phyloP scores from a whole-genome alignment of 1,140 invertebrate genomes.

The Eumeta japonica region DNA sequence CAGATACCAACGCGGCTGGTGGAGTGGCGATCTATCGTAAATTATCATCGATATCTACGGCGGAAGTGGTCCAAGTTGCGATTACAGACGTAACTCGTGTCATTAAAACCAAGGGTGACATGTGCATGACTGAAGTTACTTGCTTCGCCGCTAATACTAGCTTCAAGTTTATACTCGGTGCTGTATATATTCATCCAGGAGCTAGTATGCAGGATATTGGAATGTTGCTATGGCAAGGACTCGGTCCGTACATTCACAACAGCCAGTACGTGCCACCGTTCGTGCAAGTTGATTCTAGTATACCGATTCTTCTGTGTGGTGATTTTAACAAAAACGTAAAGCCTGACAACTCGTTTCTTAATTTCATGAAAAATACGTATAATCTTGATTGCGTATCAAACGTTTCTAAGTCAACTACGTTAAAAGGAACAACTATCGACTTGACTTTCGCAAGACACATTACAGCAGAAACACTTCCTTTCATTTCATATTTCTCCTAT shows the following conservation, averaged over 20 bases:
- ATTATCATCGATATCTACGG: conserved; percentile 20
- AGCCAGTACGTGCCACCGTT: conserved; percentile 20
- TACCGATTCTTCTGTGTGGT: conserved; percentile 17
- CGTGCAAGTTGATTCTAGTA: conserved; percentile 15
- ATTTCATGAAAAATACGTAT: too few species aligned
- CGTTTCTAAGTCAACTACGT: too few species aligned
- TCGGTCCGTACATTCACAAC: conserved; percentile 16
- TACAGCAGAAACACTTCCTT: too few species aligned
- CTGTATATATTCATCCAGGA: conserved; percentile 22
- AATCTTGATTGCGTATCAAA: too few species aligned
- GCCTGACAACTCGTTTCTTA: conserved; percentile 11
- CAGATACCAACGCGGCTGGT: conserved; percentile 16
- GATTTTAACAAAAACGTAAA: conserved; percentile 16
- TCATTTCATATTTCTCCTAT: too few species aligned
- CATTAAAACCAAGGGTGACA: conserved; percentile 17
- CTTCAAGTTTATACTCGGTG: conserved; percentile 18
- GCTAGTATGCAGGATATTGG: conserved; percentile 13
- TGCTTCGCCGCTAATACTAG: conserved; percentile 19
- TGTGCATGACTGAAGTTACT: conserved; percentile 19
- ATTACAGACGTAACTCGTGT: conserved; percentile 13
- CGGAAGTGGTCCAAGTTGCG: conserved; percentile 14
- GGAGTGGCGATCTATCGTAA: conserved; percentile 18
- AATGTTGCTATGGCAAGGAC: conserved; percentile 15
- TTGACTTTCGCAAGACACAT: too few species aligned
- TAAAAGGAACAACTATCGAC: too few species aligned